phyloP scores from a whole-genome alignment of 2,797 vertebrate species.

The Acomys russatus region DNA sequence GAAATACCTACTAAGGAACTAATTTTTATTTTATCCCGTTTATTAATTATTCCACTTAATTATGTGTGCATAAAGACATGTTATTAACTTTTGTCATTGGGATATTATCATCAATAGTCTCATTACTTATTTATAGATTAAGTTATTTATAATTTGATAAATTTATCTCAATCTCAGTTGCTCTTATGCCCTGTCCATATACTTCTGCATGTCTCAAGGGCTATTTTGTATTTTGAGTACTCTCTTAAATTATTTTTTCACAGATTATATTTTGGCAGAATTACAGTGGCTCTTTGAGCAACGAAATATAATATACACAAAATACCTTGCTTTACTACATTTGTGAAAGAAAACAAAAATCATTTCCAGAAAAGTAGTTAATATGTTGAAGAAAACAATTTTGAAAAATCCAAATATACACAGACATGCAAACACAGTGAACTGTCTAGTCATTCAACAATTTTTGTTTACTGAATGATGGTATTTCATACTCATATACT shows the following conservation, averaged over 20 bases:
- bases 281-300: neutral
- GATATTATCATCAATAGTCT: neutral
- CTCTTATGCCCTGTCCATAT: neutral
- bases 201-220: neutral
- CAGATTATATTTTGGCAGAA: neutral
- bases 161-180: neutral
- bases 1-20: slow-evolving; percentile 44
- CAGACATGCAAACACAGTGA: neutral
- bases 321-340: neutral
- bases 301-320: neutral
- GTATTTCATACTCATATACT: neutral
- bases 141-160: neutral
- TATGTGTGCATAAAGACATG: neutral
- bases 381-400: neutral
- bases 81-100: neutral
- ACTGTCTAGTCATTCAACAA: neutral
- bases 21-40: neutral
- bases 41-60: neutral
- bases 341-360: slow-evolving; percentile 15
- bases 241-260: neutral
- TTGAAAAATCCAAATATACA: neutral
- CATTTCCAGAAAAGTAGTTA: neutral
- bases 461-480: neutral
- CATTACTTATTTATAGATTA: neutral
- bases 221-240: neutral